These are phyloP conservation scores for Drosophila tanythrix DNA, from an alignment of 2,888 invertebrate species.

Conservation along the genomic window DNA sequence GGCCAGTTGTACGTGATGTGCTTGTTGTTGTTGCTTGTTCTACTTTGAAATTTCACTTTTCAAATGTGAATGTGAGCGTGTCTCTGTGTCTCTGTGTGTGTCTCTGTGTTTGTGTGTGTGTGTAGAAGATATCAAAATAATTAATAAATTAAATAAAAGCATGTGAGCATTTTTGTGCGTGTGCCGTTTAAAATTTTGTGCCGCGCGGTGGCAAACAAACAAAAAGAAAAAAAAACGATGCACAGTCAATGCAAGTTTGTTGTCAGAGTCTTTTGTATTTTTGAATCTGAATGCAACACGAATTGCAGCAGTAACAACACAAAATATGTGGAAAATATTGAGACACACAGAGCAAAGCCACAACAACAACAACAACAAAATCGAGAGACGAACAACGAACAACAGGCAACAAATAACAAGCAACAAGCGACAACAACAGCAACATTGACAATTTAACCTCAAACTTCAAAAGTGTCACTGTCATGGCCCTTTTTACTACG, in stretches of 20 bases:
- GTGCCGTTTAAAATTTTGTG: slow-evolving; percentile 39
- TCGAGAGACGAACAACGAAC: slow-evolving; percentile 1
- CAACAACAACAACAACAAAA: slow-evolving; percentile 27
- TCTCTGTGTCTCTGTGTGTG: slow-evolving; percentile 13
- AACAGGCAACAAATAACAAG: slow-evolving; percentile 26
- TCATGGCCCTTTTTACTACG: slow-evolving; percentile 83
- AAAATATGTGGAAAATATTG: slow-evolving; percentile 60
- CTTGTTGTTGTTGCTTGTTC: slow-evolving; percentile 59
- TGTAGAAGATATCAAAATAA: slow-evolving; percentile 52
- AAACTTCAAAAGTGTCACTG: slow-evolving; percentile 83
- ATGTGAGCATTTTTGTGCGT: slow-evolving; percentile 62
- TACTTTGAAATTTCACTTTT: slow-evolving; percentile 78
- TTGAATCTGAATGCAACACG: slow-evolving; percentile 31
- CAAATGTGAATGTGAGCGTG: slow-evolving; percentile 54
- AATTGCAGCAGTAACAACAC: slow-evolving; percentile 27
- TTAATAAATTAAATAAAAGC: slow-evolving; percentile 71
- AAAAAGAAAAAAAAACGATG: slow-evolving; percentile 10
- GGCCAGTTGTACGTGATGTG: slow-evolving; percentile 51
- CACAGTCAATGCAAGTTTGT: slow-evolving; percentile 57
- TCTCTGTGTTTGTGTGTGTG: slow-evolving; percentile 19
- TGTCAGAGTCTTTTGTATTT: slow-evolving; percentile 62
- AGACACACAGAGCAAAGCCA: slow-evolving; percentile 39
- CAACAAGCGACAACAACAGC: slow-evolving; percentile 21
- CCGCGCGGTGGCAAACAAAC: slow-evolving; percentile 18
- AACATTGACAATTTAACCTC: slow-evolving; percentile 81